These are phyloP conservation scores for Ophioderma brevispina DNA, from an alignment of 35 echinoderm and acorn worm genomes.

Conservation along the genomic window DNA sequence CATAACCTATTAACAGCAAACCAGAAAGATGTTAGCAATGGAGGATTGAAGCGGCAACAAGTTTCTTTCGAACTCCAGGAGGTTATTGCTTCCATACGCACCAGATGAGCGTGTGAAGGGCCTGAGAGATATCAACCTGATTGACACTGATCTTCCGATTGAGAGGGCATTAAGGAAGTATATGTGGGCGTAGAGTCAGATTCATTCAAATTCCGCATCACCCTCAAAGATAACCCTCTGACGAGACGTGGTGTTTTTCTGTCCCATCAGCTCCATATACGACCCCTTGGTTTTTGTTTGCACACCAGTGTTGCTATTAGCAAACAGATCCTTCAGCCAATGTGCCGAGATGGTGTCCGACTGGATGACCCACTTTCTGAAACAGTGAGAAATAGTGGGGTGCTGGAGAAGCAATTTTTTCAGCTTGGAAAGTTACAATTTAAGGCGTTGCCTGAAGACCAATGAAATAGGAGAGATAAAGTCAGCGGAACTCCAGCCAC, in stretches of 20 bases:
- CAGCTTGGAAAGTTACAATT: conserved; percentile 14
- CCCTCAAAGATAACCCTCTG: conserved; percentile 23
- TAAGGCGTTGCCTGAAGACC: conserved; percentile 26
- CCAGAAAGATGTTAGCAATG: neutral
- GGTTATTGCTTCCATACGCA: neutral
- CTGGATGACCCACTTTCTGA: conserved; percentile 63
- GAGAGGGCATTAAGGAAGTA: conserved; percentile 49
- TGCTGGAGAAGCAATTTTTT: conserved; percentile 46
- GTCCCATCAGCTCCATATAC: conserved; percentile 53
- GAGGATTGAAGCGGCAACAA: conserved; percentile 37
- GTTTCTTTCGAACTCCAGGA: conserved; percentile 22
- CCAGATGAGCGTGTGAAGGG: neutral
- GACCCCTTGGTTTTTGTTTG: conserved; percentile 36
- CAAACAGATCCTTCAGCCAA: conserved; percentile 52
- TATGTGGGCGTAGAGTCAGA: conserved; percentile 52
- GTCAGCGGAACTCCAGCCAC: conserved; percentile 41
- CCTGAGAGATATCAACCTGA: neutral
- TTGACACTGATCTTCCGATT: conserved; percentile 18
- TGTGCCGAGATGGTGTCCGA: conserved; percentile 27
- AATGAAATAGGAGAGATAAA: neutral
- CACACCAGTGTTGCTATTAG: conserved; percentile 34
- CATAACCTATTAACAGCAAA: neutral
- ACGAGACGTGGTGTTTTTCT: conserved; percentile 55
- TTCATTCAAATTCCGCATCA: conserved; percentile 47
- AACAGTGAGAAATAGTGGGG: conserved; percentile 13